Base-by-base conservation (phyloP, 53 echinoderm and acorn worm species). In the Actinopyga echinites region DNA sequence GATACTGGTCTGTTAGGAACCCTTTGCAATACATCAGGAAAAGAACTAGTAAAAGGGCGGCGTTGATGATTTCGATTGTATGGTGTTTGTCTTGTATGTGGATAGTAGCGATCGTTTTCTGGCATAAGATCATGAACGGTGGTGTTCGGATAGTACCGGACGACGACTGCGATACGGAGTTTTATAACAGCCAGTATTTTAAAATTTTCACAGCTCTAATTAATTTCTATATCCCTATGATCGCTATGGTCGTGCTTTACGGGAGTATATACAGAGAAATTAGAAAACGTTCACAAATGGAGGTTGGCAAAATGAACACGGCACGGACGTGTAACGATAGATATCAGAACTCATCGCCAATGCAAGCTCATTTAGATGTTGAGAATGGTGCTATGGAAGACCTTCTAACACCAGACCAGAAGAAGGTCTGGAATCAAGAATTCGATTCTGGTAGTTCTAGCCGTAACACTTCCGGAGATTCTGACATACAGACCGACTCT, bases 1-100 rank as follows among this genome's bases (percentile, higher is more conserved):
- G 96, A 9, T 96, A 96, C 82, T 96, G 96, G 96, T 96, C 96
- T 11, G 94, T 96, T 10, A 92, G 90, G 64, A 94, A 82, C 30
- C 96, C 96, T 36, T 64, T 96, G 30, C 91, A 94, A 79, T 96
- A 96, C 78, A 89, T 96, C 80, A 87, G 92, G 22, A 96, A 91
- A 83, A 80, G 96, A 38, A 96, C 96, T 30, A 84, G 87, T 36
- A 91, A 93, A 26, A 71, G 96, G 15, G 96, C 96, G 12, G 85
- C 88, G 6, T 44, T 94, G 3, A 92, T 96, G 96, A 96, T 96
- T 43, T 91, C 93, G 7, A 40, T 94, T 33, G 96, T 92, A 0
- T 96, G 96, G 96, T 75, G 87, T 17, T 37, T 87, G 2, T 83
- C 93, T 0, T 81, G 69, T 20, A 10, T 86, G 1, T 96, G 96